phyloP scores from a whole-genome alignment of 2,797 vertebrate genomes.

The Darevskia mixta region DNA sequence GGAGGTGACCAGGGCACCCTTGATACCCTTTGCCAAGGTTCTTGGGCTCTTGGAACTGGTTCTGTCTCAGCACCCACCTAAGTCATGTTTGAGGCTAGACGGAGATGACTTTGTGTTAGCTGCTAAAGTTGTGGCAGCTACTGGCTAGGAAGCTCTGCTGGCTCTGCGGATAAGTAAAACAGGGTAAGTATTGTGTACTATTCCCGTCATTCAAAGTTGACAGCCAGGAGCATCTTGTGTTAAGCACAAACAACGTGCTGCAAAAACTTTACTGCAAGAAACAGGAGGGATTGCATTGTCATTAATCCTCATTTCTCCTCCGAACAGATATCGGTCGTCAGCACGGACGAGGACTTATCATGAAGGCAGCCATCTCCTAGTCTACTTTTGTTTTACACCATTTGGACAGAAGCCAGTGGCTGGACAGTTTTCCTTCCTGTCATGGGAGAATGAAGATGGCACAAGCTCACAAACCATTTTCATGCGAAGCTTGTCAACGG shows the following conservation, averaged over 20 bases:
- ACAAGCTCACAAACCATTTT: slow-evolving; percentile 82
- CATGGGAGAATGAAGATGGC: slow-evolving; percentile 87
- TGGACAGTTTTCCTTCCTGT: slow-evolving; percentile 83
- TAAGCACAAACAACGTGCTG: background rate
- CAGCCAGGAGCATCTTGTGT: background rate
- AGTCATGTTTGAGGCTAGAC: background rate
- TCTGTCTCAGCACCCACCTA: too few relatives aligned
- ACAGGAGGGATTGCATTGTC: background rate
- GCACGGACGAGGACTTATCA: slow-evolving; percentile 95
- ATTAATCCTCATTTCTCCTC: slow-evolving; percentile 41
- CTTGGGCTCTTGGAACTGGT: too few relatives aligned
- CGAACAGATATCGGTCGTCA: slow-evolving; percentile 95
- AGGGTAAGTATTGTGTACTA: background rate
- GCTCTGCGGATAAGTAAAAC: background rate
- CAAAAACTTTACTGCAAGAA: background rate
- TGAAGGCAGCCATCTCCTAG: slow-evolving; percentile 77
- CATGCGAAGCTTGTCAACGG: slow-evolving; percentile 79
- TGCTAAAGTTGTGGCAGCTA: background rate
- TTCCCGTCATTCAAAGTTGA: background rate
- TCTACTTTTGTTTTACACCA: slow-evolving; percentile 72
- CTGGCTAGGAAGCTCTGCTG: background rate
- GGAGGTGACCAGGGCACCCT: too few relatives aligned
- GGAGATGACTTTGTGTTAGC: background rate
- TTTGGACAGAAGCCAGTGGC: slow-evolving; percentile 81
- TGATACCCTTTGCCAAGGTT: too few relatives aligned